Evolutionary conservation across 2,888 invertebrate species (phyloP), one percentile per base, ranked within the genome.

Genomic region (Loripinus fragilis): DNA sequence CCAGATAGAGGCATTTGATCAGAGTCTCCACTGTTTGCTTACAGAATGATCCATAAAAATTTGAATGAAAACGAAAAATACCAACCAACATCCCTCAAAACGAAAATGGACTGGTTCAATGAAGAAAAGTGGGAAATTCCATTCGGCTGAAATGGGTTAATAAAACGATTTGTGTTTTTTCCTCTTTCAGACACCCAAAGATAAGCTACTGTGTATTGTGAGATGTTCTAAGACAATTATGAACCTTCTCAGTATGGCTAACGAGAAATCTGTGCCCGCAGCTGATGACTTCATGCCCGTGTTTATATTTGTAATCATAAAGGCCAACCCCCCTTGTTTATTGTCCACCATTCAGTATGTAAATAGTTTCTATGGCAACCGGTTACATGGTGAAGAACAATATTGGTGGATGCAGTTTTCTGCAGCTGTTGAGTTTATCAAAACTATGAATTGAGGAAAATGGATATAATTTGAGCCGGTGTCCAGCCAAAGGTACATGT

Each of bases 381-480:
- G 96, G 82, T 95, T 98, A 78, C 95, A 95, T 82, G 98, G 98
- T 69, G 98, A 98, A 94, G 97, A 98, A 91, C 96, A 97, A 90
- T 99, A 99, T 94, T 98, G 98, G 96, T 99, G 99, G 99, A 98
- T 98, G 73, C 98, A 99, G 94, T 99, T 99, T 94, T 97, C 97
- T 91, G 97, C 98, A 0, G 98, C 98, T 67, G 97, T 99, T 72
- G 98, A 98, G 94, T 98, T 98, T 95, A 98, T 99, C 92, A 99
- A 99, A 95, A 98, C 97, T 74, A 98, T 99, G 98, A 97, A 97
- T 94, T 97, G 96, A 38, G 5, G n/a, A 38, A 12, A 8, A 38
- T 38, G 5, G 12, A 38, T 38, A 12, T 5, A 38, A 5, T 38
- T 8, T 8, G 38, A 38, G 12, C 5, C 12, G 5, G 38, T 5